Evolutionary conservation across 1,140 invertebrate genomes (phyloP), one percentile per base, ranked within the genome.

Genomic region (Heterodera schachtii): DNA sequence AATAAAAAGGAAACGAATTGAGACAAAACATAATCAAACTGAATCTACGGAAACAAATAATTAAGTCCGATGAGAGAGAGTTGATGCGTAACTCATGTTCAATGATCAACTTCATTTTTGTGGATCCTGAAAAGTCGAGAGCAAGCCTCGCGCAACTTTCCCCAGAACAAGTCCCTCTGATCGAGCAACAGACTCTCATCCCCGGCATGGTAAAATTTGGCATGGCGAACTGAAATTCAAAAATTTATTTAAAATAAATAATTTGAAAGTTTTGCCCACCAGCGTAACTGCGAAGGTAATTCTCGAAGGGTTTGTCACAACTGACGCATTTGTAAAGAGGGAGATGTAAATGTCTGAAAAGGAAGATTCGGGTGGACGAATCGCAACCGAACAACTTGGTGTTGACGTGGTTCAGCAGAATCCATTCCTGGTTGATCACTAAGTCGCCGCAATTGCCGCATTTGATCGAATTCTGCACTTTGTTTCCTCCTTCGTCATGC

Each of bases 391-490:
- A 11, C 57, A 64, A 78, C 77, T 78, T 78, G 31, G 77, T 78
- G 70, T 78, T 78, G 21, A 78, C 77, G 70, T 78, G 77, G 47
- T 78, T 78, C 31, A 78, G 77, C 77, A 78, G 66, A 70, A 78
- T 78, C 77, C 77, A 78, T 21, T 78, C 77, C 64, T 78, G 77
- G 11, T 78, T 78, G 70, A 78, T 70, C 44, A 78, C 77, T 64
- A 78, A 41, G 46, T 78, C 77, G 16, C 77, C 77, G 31, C 77
- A 78, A 46, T 64, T 47, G 47, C 77, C 77, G 70, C 77, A 78
- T 49, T 78, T 66, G 47, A 78, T 78, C 21, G 77, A 66, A 31
- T 78, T 78, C 7, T 78, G 77, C 8, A 71, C 19, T 41, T 41
- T 71, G 7, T 6, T 46, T 31, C n/a, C 6, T 6, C 69, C 69